These are phyloP conservation scores for Uromys caudimaculatus DNA, from an alignment of 2,797 vertebrate species.

Conservation along the genomic window DNA sequence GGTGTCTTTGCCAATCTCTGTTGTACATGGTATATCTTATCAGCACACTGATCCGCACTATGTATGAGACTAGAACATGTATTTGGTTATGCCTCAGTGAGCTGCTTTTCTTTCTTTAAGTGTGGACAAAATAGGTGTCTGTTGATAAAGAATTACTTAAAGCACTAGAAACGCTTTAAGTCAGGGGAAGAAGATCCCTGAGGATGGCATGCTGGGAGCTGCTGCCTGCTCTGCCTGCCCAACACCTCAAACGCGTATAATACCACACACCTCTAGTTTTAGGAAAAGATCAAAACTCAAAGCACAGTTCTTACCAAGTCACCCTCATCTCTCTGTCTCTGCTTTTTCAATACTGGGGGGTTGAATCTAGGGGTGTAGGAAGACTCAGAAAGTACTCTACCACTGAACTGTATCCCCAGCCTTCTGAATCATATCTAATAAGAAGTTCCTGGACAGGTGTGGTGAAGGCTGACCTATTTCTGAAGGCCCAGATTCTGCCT, in stretches of 20 bases:
- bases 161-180: not conserved
- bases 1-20: not conserved
- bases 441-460: not conserved
- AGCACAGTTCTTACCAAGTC: not conserved
- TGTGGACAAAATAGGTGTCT: not conserved
- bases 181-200: not conserved
- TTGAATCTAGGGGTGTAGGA: not conserved
- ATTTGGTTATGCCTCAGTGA: not conserved
- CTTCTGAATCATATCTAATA: not conserved
- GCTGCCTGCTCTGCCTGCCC: not conserved
- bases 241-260: not conserved
- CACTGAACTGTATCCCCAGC: not conserved
- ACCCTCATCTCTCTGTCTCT: not conserved
- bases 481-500: not conserved
- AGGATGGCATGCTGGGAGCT: not conserved
- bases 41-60: not conserved
- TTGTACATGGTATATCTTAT: not conserved
- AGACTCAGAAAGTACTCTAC: not conserved
- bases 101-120: slow-evolving; percentile 17
- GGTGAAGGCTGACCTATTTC: not conserved
- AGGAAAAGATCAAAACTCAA: not conserved
- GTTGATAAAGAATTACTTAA: not conserved
- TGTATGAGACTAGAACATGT: not conserved
- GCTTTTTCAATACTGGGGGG: not conserved
- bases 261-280: not conserved